phyloP scores from a whole-genome alignment of 2,113 vertebrate genomes.

The Corythornis vintsioides region DNA sequence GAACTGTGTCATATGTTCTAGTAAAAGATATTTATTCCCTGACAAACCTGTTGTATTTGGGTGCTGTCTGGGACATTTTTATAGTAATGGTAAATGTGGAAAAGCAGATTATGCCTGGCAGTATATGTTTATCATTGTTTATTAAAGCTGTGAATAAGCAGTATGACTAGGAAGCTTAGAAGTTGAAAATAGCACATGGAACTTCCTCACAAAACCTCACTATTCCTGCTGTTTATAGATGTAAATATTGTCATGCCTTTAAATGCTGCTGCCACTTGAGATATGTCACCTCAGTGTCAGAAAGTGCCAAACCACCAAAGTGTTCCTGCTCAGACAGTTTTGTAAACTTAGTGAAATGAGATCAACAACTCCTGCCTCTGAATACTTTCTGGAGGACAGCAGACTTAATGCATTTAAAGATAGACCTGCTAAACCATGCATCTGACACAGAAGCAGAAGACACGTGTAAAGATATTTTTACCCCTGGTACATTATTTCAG shows the following conservation, averaged over 20 bases:
- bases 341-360: not conserved
- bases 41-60: not conserved
- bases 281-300: not conserved
- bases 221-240: not conserved
- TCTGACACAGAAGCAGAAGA: not conserved
- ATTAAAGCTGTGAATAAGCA: conserved; percentile 39
- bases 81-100: not conserved
- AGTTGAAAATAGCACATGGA: conserved; percentile 24
- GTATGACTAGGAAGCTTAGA: not conserved
- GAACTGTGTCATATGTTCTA: not conserved
- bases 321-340: not conserved
- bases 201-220: conserved; percentile 42
- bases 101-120: conserved; percentile 10
- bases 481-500: not conserved
- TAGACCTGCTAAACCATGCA: not conserved
- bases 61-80: conserved; percentile 2
- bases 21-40: not conserved
- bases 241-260: not conserved
- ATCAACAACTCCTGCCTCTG: not conserved
- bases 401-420: not conserved
- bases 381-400: not conserved
- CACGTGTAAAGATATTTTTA: not conserved
- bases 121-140: conserved; percentile 26
- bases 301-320: not conserved
- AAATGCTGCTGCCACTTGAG: conserved; percentile 15